Evolutionary conservation across 2,113 vertebrate genomes (phyloP).

Genomic region (Eolophus roseicapilla): DNA sequence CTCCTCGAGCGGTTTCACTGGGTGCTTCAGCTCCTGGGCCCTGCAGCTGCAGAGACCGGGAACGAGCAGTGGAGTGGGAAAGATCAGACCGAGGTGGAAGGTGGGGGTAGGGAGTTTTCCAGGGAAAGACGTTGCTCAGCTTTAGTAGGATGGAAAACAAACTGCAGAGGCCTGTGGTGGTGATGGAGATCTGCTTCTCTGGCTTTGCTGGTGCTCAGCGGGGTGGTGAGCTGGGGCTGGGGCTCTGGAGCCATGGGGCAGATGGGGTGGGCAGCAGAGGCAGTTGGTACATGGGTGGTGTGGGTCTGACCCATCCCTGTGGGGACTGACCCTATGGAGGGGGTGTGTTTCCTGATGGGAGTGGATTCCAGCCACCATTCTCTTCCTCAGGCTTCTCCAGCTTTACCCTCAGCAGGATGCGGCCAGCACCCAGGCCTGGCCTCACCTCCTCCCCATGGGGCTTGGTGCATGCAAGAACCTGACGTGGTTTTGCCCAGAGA

Average conservation of each 20-base stretch:
- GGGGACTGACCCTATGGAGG: too few species aligned
- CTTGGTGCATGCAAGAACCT: background rate
- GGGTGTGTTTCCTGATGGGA: background rate
- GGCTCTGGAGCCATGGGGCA: background rate
- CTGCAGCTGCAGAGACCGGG: background rate
- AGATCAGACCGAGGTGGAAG: background rate
- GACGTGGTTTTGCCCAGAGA: background rate
- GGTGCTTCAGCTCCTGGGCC: too few species aligned
- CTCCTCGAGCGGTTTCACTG: too few species aligned
- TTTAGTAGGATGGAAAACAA: background rate
- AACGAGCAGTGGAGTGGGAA: background rate
- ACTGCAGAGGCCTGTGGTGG: rapidly evolving
- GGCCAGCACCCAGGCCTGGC: background rate
- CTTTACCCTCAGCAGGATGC: background rate
- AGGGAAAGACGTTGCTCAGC: background rate
- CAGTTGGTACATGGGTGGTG: background rate
- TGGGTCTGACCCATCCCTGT: background rate
- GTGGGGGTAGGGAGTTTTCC: background rate
- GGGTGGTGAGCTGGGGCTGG: background rate
- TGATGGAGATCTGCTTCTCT: rapidly evolving
- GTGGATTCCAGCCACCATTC: background rate
- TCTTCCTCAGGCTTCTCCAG: background rate
- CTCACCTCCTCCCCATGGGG: background rate
- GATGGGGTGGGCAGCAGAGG: background rate
- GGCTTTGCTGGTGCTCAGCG: too few species aligned